Base-by-base conservation (phyloP, 2,797 vertebrate species). In the Paramormyrops hopkinsi region DNA sequence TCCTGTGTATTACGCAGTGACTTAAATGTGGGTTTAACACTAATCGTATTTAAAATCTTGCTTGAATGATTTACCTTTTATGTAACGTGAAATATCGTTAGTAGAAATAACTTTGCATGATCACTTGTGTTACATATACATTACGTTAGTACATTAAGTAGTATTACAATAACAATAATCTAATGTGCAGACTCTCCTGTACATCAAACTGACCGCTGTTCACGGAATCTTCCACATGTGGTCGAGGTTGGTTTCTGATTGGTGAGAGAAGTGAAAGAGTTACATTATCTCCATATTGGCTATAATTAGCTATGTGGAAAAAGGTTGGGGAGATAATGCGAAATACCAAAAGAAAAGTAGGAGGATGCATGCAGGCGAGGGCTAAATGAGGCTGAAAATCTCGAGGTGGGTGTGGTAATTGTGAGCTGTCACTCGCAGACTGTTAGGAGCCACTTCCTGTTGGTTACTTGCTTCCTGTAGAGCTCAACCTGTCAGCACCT, bases 351-450 rank as follows among this genome's bases (percentile, higher is more conserved):
- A 79, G 37, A 4, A 79, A 44, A 44, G 73, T 46, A 44, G 41
- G 14, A 79, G 37, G 37, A 79, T 29, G 11, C 37, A n/a, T 46
- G 17, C 37, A 7, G 19, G 73, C 37, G 2, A 44, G 46, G 82
- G 82, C 41, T 44, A 48, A 84, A 84, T 48, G 82, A 84, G 82
- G 46, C 48, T 29, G n/a, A 48, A 84, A 84, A 84, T 84, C 48
- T 7, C 82, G 3, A 46, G 44, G 79, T 25, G 41, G 79, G 79
- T 50, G 79, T 44, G n/a, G 46, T 50, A 46, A 84, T 50, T 9
- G 79, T 46, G 19, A n/a, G 46, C 79, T 46, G 46, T 12, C 19
- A 84, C 79, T 50, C 9, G 41, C 8, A 48, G 79, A 25, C 48
- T 48, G 17, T 4, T 84, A n/a, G 41, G 82, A 22, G 44, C 22